Evolutionary conservation across 2,888 invertebrate species (phyloP), one percentile per base, ranked within the genome.

Genomic region (Volucella inanis): DNA sequence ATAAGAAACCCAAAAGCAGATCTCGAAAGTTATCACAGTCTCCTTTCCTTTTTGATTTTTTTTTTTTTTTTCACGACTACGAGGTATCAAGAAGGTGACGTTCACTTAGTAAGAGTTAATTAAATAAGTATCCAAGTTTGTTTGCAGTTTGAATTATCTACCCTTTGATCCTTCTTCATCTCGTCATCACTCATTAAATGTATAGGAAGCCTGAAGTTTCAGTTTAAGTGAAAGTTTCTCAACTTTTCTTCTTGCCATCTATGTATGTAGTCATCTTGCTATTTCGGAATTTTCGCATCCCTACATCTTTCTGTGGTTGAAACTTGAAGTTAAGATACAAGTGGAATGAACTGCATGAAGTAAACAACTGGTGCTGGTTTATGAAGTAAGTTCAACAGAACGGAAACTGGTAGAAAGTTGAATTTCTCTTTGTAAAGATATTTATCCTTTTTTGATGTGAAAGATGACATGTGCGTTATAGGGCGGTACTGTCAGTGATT

Each of bases 51-150:
- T 22, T 22, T 22, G 18, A 22, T 3, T 22, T 22, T 22, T 22
- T 18, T 22, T 22, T 22, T 22, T 22, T 18, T 22, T 22, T 22
- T 22, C 3, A 57, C 38, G 55, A 47, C 31, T 15, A 55, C 11
- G 45, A 12, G 8, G 70, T 59, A 15, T 15, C 41, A 52, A 15
- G 45, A 61, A 67, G 45, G 70, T 77, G 59, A 67, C 59, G 54
- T 45, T 72, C 54, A 52, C 79, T 61, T 61, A 74, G 59, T 47
- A 61, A 61, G 72, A 80, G 79, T 74, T 80, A 80, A 80, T 80
- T 80, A 80, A 80, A 80, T 80, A 72, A 80, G 79, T 54, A 62
- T 54, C 65, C 72, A 74, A 80, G 79, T 80, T 80, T 80, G 79
- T 80, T 80, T 67, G 79, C 45, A 67, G 74, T 74, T 67, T 68